Conservation (phyloP, 2,113 vertebrate species). For the Sinocyclocheilus grahami region DNA sequence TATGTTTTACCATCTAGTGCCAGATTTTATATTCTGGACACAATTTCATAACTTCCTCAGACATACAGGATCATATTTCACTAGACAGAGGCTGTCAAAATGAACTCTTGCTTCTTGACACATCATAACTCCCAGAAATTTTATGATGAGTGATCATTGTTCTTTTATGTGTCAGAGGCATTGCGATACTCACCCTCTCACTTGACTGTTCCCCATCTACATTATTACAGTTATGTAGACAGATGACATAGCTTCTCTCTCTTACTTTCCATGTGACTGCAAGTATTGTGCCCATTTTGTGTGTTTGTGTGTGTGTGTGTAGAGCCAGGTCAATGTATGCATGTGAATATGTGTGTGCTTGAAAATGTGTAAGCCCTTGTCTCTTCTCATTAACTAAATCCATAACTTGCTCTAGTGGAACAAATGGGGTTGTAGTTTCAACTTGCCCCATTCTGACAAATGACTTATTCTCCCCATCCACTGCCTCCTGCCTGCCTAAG, state of each 20-base stretch:
- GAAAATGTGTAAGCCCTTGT: constrained; percentile 23
- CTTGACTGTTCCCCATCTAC: constrained; percentile 6
- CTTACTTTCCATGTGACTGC: background rate
- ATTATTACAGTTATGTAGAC: constrained; percentile 18
- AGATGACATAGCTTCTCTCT: constrained; percentile 24
- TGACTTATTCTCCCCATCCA: constrained; percentile 39
- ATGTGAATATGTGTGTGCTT: constrained; percentile 36
- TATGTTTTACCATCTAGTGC: background rate
- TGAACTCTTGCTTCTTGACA: constrained; percentile 8
- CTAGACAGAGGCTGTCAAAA: constrained; percentile 12
- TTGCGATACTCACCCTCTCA: constrained; percentile 21
- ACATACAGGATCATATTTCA: background rate
- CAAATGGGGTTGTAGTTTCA: constrained; percentile 46
- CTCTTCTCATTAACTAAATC: constrained; percentile 36
- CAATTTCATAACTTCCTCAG: constrained; percentile 17
- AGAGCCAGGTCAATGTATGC: constrained; percentile 26
- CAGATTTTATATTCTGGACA: constrained; percentile 11
- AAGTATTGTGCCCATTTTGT: background rate
- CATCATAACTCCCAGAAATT: background rate
- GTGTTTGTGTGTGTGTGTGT: constrained; percentile 16
- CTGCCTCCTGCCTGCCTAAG: constrained; percentile 40
- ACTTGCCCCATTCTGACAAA: constrained; percentile 48
- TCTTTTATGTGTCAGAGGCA: constrained; percentile 12
- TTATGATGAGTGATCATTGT: constrained; percentile 44
- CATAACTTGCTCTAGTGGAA: constrained; percentile 38